Conservation (phyloP, 2,888 invertebrate species). For the Microplitis deprimator region DNA sequence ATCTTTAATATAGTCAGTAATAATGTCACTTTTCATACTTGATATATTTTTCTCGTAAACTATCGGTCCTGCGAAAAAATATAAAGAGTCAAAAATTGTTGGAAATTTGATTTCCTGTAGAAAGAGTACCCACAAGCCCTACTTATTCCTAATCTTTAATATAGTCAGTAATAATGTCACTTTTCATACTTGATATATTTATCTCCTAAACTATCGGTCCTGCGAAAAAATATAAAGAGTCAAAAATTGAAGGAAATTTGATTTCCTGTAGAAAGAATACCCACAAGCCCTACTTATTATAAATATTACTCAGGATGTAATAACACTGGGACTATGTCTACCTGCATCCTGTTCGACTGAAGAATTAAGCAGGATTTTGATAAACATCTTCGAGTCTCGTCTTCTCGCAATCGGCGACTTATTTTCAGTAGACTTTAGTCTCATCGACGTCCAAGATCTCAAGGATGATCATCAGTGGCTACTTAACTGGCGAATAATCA, state of each 20-base stretch:
- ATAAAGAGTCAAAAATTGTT: too few relatives aligned
- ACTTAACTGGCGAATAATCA: conserved; percentile 61
- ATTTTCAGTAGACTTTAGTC: conserved; percentile 65
- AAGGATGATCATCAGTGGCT: conserved; percentile 62
- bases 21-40: neutral
- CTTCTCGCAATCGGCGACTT: conserved; percentile 65
- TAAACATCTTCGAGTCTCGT: conserved; percentile 61
- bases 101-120: too few relatives aligned
- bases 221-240: too few relatives aligned
- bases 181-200: neutral
- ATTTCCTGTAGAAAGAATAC: too few relatives aligned
- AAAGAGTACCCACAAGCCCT: too few relatives aligned
- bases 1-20: too few relatives aligned
- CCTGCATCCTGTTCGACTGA: conserved; percentile 71
- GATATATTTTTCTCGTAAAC: too few relatives aligned
- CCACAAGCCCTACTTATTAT: neutral
- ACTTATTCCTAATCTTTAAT: too few relatives aligned
- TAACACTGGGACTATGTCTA: conserved; percentile 74
- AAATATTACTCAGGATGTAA: conserved; percentile 67
- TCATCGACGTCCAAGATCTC: conserved; percentile 63
- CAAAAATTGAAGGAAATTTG: too few relatives aligned
- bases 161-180: too few relatives aligned
- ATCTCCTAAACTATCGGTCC: too few relatives aligned
- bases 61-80: too few relatives aligned
- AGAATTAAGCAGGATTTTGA: conserved; percentile 65